Conservation (phyloP, 2,888 invertebrate species). For the Campoletis raptor region DNA sequence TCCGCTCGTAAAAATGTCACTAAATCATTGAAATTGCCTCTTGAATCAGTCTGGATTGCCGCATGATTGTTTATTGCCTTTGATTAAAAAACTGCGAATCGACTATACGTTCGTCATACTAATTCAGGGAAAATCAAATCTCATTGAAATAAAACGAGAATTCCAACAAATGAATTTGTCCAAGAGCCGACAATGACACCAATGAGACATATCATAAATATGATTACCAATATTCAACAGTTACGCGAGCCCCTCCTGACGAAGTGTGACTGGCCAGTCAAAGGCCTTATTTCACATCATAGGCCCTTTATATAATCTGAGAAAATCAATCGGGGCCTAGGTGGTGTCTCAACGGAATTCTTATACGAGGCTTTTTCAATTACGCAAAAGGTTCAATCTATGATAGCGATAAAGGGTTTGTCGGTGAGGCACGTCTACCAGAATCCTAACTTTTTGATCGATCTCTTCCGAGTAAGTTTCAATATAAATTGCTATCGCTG, state of each 20-base stretch:
- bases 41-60: not conserved
- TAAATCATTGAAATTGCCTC: not conserved
- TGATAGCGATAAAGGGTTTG: not conserved
- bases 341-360: too few species aligned
- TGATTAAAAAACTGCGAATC: not conserved
- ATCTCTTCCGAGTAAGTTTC: constrained; percentile 46
- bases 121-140: not conserved
- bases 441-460: constrained; percentile 63
- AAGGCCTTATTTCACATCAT: too few species aligned
- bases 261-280: too few species aligned
- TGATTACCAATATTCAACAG: too few species aligned
- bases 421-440: constrained; percentile 38
- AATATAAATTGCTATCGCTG: constrained; percentile 43
- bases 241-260: too few species aligned
- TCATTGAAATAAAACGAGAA: not conserved
- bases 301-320: too few species aligned
- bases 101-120: not conserved
- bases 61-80: not conserved
- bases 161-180: not conserved
- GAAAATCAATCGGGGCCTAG: too few species aligned
- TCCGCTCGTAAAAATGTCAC: not conserved
- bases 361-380: not conserved
- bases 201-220: too few species aligned
- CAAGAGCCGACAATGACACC: too few species aligned
- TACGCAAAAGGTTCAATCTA: not conserved